phyloP scores from a whole-genome alignment of 1,140 invertebrate genomes.

The Halyomorpha halys region DNA sequence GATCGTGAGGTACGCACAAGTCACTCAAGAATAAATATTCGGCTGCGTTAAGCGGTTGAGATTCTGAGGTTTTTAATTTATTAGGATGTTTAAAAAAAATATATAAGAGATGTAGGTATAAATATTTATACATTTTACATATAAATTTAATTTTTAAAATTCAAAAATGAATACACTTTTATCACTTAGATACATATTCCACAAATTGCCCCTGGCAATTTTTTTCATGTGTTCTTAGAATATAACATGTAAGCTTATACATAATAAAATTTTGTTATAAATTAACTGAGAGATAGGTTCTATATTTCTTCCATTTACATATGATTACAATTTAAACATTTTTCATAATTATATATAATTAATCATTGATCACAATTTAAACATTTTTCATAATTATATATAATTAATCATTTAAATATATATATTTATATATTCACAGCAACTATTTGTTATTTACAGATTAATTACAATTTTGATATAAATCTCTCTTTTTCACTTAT shows the following conservation, averaged over 20 bases:
- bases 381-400: background rate
- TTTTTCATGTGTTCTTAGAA: background rate
- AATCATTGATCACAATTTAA: background rate
- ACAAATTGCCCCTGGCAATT: background rate
- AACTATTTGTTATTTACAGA: slow-evolving; percentile 11
- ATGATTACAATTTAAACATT: background rate
- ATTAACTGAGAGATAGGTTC: background rate
- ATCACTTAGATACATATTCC: too few relatives aligned
- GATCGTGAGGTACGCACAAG: too few relatives aligned
- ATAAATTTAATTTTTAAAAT: too few relatives aligned
- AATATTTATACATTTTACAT: too few relatives aligned
- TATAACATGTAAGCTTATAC: background rate
- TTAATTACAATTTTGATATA: slow-evolving; percentile 1
- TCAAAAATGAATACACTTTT: too few relatives aligned
- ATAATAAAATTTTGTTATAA: slow-evolving; percentile 3
- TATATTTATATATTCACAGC: slow-evolving; percentile 1
- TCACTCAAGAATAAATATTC: too few relatives aligned
- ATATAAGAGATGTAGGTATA: too few relatives aligned
- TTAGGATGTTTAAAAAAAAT: too few relatives aligned
- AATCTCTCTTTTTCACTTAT: background rate
- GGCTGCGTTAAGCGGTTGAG: too few relatives aligned
- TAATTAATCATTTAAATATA: background rate
- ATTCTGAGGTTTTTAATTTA: too few relatives aligned
- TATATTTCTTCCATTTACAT: background rate
- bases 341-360: too few relatives aligned